These are phyloP conservation scores for Gobiocypris rarus DNA, from an alignment of 2,113 vertebrate species.

Conservation along the genomic window DNA sequence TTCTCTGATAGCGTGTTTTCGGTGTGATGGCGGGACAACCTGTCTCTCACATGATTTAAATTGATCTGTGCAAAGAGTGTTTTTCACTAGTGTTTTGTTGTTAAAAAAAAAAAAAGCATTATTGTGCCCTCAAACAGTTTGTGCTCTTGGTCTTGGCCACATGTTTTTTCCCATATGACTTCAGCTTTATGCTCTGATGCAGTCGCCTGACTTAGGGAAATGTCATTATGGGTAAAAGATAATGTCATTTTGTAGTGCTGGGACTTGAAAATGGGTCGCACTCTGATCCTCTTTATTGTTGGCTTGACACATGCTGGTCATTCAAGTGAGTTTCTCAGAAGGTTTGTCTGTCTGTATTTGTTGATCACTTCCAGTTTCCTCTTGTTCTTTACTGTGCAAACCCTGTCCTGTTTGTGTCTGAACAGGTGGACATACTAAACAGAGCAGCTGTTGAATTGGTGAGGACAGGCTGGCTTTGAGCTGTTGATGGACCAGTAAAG, in stretches of 20 bases:
- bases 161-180: constrained; percentile 4
- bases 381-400: not conserved
- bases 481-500: not conserved
- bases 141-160: not conserved
- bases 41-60: not conserved
- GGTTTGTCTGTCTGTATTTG: not conserved
- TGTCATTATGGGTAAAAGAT: not conserved
- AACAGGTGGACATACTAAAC: not conserved
- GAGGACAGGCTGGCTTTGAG: constrained; percentile 9
- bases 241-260: not conserved
- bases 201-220: not conserved
- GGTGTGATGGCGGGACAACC: too few relatives aligned
- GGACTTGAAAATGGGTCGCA: not conserved
- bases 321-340: not conserved
- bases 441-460: constrained; percentile 15
- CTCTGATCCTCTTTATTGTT: not conserved
- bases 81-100: not conserved
- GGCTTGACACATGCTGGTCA: not conserved
- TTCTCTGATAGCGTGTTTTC: too few relatives aligned
- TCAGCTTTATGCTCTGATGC: not conserved
- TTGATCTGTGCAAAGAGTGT: not conserved
- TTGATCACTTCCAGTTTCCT: not conserved
- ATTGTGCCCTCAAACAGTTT: not conserved
- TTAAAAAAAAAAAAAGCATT: not conserved
- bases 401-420: not conserved